Percentiles rank a stretch among this genome's conserved stretches.
Evolutionary conservation across 2,888 invertebrate species (phyloP).

Genomic region (Empis stercorea): DNA sequence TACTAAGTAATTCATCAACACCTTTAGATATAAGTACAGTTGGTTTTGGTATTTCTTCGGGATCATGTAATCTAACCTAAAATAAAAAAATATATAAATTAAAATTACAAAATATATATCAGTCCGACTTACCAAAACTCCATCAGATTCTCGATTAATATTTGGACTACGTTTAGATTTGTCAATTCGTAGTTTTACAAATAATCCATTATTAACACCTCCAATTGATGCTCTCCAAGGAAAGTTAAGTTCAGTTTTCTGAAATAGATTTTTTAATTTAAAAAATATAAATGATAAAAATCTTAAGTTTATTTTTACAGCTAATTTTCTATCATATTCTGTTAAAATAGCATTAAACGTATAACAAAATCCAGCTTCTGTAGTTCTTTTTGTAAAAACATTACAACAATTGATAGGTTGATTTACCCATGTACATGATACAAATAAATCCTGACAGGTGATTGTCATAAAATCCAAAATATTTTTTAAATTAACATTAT

Average conservation of each 20-base stretch:
- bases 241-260: too few species aligned
- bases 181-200: too few species aligned
- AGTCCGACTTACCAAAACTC: background rate
- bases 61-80: background rate
- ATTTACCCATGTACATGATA: constrained; percentile 32
- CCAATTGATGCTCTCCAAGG: too few species aligned
- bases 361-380: constrained; percentile 38
- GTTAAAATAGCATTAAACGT: constrained; percentile 37
- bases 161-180: too few species aligned
- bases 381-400: constrained; percentile 34
- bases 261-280: too few species aligned
- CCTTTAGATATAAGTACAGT: background rate
- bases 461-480: constrained; percentile 28
- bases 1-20: background rate
- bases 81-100: background rate
- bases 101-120: background rate
- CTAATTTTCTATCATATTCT: constrained; percentile 14
- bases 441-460: constrained; percentile 33
- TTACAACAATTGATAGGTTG: constrained; percentile 34
- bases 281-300: too few species aligned
- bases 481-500: constrained; percentile 26
- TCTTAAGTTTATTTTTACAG: background rate
- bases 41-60: background rate
- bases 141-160: background rate
- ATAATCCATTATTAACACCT: too few species aligned